phyloP scores from a whole-genome alignment of 2,113 vertebrate genomes.

The Bubo bubo region DNA sequence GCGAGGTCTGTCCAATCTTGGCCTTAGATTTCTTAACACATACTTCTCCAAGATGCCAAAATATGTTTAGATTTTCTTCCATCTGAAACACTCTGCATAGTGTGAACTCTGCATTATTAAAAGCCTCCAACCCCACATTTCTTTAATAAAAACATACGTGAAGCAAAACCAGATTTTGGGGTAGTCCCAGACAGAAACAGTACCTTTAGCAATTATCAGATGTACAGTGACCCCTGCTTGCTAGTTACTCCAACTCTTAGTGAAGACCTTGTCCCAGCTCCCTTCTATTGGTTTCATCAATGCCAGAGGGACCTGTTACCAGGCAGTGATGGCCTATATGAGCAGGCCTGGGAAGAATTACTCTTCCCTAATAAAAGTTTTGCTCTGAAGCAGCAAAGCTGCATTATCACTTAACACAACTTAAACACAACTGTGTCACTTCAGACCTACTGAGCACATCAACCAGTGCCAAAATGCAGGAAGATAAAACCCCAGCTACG shows the following conservation, averaged over 20 bases:
- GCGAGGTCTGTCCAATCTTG: neutral
- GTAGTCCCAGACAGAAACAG: neutral
- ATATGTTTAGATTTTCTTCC: neutral
- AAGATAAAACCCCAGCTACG: neutral
- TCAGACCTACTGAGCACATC: neutral
- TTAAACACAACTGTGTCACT: neutral
- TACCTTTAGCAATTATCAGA: neutral
- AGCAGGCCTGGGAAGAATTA: neutral
- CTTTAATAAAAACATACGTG: neutral
- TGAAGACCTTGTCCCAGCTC: neutral
- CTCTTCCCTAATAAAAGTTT: neutral
- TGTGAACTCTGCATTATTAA: neutral
- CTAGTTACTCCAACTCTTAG: neutral
- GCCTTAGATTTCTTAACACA: neutral
- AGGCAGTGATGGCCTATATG: neutral
- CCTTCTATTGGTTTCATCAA: neutral
- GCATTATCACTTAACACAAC: neutral
- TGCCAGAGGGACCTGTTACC: neutral
- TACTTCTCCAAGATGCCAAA: neutral
- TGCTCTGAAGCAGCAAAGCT: neutral
- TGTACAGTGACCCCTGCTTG: neutral
- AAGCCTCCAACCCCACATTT: neutral
- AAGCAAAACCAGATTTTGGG: neutral
- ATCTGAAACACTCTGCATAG: neutral
- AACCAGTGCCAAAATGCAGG: neutral